Evolutionary conservation across 2,113 vertebrate species (phyloP).

Genomic region (Monopterus albus): DNA sequence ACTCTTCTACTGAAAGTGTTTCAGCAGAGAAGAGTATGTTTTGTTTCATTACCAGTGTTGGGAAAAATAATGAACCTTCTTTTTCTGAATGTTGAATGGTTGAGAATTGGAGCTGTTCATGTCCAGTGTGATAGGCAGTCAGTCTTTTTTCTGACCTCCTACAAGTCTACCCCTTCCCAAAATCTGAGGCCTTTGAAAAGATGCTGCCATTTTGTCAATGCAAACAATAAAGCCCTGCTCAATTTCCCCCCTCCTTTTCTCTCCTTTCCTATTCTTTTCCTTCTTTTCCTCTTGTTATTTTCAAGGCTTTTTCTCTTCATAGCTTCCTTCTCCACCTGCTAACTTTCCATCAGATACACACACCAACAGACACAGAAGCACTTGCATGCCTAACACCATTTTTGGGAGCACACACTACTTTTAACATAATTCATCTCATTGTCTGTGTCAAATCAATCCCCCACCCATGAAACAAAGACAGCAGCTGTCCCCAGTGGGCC

Average conservation of each 20-base stretch:
- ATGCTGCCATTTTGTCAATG: constrained; percentile 24
- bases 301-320: constrained; percentile 31
- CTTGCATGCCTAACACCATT: constrained; percentile 64
- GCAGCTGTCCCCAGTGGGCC: constrained; percentile 88
- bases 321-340: constrained; percentile 59
- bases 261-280: constrained; percentile 1
- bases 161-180: constrained; percentile 22
- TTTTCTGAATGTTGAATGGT: constrained; percentile 24
- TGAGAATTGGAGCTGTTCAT: constrained; percentile 45
- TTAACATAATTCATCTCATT: constrained; percentile 79
- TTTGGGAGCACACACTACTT: constrained; percentile 75
- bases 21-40: background rate
- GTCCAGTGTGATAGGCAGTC: constrained; percentile 32
- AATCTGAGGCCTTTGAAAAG: constrained; percentile 30
- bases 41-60: background rate
- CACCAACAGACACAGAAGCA: constrained; percentile 5
- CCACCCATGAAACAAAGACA: constrained; percentile 80
- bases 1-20: no score
- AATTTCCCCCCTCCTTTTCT: background rate
- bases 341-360: constrained; percentile 29
- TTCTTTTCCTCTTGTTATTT: constrained; percentile 39
- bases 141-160: constrained; percentile 34
- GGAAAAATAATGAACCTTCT: constrained; percentile 23
- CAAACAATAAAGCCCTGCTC: constrained; percentile 25
- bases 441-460: constrained; percentile 69